Evolutionary conservation across 2,113 vertebrate species (phyloP).

Genomic region (Pantherophis guttatus): DNA sequence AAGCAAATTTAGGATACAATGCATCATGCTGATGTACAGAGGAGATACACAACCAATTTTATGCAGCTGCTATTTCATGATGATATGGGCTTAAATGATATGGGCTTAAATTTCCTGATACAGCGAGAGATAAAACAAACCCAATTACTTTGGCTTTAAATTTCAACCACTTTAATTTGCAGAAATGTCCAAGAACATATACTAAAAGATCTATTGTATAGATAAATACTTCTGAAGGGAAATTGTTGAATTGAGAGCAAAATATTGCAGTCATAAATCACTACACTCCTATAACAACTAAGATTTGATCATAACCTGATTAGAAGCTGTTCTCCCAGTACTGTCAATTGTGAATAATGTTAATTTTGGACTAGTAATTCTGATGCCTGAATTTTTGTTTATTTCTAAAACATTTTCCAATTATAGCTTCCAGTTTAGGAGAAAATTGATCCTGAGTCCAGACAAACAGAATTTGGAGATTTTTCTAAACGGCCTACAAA

Average conservation of each 20-base stretch:
- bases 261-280: conserved; percentile 13
- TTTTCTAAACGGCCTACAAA: no score
- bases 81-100: neutral
- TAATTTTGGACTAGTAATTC: neutral
- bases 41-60: neutral
- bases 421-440: neutral
- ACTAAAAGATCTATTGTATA: neutral
- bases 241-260: rapidly evolving
- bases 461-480: no score
- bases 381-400: neutral
- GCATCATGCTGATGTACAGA: neutral
- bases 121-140: neutral
- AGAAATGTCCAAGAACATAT: neutral
- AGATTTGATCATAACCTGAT: neutral
- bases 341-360: conserved; percentile 33
- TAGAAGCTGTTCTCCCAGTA: conserved; percentile 13
- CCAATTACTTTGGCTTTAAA: no score
- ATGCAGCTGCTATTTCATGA: neutral
- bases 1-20: neutral
- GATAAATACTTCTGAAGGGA: neutral
- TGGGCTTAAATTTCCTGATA: neutral
- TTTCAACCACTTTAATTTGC: neutral
- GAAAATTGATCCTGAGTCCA: neutral
- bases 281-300: neutral
- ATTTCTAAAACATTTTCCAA: no score